Conservation (phyloP, 2,888 invertebrate species). For the Ptilodon capucinus region DNA sequence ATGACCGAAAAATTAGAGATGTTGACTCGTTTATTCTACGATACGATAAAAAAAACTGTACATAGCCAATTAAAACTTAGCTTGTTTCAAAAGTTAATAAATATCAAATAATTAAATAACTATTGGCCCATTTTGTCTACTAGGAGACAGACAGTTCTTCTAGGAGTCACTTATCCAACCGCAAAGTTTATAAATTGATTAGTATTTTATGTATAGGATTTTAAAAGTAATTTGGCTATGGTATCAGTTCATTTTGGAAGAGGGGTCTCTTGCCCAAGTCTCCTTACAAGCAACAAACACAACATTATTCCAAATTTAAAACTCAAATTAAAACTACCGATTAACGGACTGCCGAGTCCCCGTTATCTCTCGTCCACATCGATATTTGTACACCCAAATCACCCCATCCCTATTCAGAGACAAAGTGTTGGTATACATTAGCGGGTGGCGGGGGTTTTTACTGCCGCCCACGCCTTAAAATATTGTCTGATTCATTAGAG, state of each 20-base stretch:
- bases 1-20: constrained; percentile 45
- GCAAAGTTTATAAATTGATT: no score
- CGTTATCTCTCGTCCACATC: constrained; percentile 61
- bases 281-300: no score
- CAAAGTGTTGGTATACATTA: constrained; percentile 79
- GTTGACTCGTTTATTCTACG: no score
- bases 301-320: not conserved
- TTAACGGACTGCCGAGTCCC: constrained; percentile 15
- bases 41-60: no score
- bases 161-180: no score
- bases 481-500: constrained; percentile 83
- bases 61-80: not conserved
- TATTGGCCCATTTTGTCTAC: no score
- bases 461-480: constrained; percentile 80
- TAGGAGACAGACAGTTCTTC: no score
- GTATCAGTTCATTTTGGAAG: no score
- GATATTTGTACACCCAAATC: constrained; percentile 73
- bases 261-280: not conserved
- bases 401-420: constrained; percentile 71
- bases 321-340: constrained; percentile 25
- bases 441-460: constrained; percentile 71
- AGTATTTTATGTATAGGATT: no score
- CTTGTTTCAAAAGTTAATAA: no score
- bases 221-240: no score
- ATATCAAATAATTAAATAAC: no score